Percentiles rank a stretch among this genome's conserved stretches.
phyloP scores from a whole-genome alignment of 2,888 invertebrate genomes.

The Trichogramma evanescens region DNA sequence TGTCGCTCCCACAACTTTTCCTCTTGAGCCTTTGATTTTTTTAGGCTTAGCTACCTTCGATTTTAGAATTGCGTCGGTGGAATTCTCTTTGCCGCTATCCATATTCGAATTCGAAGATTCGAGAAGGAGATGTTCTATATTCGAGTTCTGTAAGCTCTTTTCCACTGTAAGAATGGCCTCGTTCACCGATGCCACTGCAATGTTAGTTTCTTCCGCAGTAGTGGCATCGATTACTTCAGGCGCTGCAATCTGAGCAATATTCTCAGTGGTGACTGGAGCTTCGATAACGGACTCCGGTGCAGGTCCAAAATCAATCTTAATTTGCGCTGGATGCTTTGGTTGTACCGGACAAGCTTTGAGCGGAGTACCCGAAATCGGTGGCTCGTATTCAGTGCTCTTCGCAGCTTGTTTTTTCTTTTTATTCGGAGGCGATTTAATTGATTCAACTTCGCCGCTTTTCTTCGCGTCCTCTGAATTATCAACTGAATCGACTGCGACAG shows the following conservation, averaged over 20 bases:
- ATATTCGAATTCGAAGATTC: constrained; percentile 41
- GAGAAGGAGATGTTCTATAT: constrained; percentile 35
- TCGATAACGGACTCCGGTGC: background rate
- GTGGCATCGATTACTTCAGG: constrained; percentile 5
- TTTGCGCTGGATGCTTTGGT: no score
- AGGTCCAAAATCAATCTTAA: background rate
- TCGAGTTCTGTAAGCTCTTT: constrained; percentile 27
- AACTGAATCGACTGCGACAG: background rate
- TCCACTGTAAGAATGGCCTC: background rate
- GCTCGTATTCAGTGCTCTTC: no score
- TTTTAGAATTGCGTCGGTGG: constrained; percentile 36
- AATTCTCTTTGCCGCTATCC: constrained; percentile 45
- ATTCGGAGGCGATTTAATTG: background rate
- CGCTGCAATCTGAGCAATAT: background rate
- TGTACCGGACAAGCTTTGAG: no score
- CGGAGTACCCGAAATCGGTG: background rate
- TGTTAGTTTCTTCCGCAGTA: background rate
- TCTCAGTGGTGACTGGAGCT: background rate
- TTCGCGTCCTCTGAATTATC: no score
- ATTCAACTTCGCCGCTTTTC: no score
- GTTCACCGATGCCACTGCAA: background rate
- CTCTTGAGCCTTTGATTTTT: constrained; percentile 36
- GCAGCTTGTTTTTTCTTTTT: background rate
- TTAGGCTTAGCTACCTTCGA: constrained; percentile 37
- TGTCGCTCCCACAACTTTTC: constrained; percentile 1